Evolutionary conservation across 1,140 invertebrate genomes (phyloP).

Genomic region (Meloidogyne floridensis): DNA sequence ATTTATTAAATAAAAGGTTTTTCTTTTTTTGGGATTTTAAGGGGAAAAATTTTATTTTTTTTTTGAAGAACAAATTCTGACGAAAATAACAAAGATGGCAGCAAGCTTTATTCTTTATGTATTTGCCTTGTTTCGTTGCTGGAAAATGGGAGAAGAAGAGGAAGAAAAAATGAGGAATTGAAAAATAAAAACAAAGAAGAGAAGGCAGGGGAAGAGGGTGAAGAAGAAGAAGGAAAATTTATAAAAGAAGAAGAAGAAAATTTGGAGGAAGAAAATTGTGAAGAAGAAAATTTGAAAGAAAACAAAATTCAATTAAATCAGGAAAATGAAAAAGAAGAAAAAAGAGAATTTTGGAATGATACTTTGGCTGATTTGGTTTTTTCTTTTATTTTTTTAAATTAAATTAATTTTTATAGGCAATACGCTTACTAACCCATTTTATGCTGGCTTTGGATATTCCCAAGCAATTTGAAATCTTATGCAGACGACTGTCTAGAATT

Average conservation of each 20-base stretch:
- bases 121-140: not conserved
- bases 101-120: not conserved
- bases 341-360: constrained; percentile 12
- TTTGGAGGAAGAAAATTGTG: not conserved
- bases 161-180: not conserved
- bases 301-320: not conserved
- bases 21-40: not conserved
- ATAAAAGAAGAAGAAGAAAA: not conserved
- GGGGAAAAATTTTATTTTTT: not conserved
- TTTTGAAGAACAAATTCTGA: constrained; percentile 12
- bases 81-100: constrained; percentile 15
- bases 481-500: constrained; percentile 27
- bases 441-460: not conserved
- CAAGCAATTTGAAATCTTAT: constrained; percentile 29
- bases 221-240: not conserved
- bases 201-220: too few relatives aligned
- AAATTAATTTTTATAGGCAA: constrained; percentile 4
- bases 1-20: not conserved
- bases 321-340: not conserved
- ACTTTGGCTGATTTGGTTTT: constrained; percentile 18
- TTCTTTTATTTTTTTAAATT: not conserved
- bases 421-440: constrained; percentile 17
- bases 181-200: not conserved
- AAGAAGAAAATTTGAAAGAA: not conserved
- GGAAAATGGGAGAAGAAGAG: not conserved